Percentiles rank a stretch among this genome's conserved stretches.
phyloP scores from a whole-genome alignment of 1,140 invertebrate species.

The Megathymus violae region DNA sequence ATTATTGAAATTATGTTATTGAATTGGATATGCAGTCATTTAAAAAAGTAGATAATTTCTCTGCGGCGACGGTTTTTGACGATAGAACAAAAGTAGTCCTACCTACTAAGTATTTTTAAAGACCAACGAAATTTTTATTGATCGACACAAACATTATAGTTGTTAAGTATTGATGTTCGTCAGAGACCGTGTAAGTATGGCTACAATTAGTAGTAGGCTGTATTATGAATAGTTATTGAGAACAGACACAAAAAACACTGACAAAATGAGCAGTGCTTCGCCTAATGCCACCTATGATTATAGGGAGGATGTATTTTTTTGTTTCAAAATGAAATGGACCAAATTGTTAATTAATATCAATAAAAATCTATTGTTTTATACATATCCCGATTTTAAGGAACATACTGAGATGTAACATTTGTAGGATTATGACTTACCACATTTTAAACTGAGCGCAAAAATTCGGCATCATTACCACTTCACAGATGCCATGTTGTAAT shows the following conservation, averaged over 20 bases:
- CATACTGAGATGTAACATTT: no score
- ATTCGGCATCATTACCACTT: no score
- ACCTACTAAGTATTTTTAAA: constrained; percentile 1
- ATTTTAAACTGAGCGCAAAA: no score
- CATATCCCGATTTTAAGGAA: neutral
- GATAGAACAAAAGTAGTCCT: neutral
- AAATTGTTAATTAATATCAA: constrained; percentile 26
- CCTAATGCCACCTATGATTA: constrained; percentile 5
- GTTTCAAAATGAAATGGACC: constrained; percentile 19
- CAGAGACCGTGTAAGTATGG: constrained; percentile 1
- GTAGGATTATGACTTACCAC: no score
- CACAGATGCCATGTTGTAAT: no score
- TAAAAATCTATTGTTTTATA: constrained; percentile 18
- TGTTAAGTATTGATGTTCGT: neutral
- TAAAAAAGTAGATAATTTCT: neutral
- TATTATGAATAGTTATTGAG: constrained; percentile 2
- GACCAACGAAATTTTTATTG: constrained; percentile 10
- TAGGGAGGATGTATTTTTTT: constrained; percentile 4
- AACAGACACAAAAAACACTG: constrained; percentile 19
- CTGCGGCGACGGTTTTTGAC: neutral
- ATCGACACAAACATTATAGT: neutral
- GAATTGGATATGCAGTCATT: neutral
- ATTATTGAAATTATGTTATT: neutral
- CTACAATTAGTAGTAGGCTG: neutral
- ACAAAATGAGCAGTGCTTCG: constrained; percentile 16